These are phyloP conservation scores for Acanthosepion lycidas DNA, from an alignment of 2,888 invertebrate genomes.

Conservation along the genomic window DNA sequence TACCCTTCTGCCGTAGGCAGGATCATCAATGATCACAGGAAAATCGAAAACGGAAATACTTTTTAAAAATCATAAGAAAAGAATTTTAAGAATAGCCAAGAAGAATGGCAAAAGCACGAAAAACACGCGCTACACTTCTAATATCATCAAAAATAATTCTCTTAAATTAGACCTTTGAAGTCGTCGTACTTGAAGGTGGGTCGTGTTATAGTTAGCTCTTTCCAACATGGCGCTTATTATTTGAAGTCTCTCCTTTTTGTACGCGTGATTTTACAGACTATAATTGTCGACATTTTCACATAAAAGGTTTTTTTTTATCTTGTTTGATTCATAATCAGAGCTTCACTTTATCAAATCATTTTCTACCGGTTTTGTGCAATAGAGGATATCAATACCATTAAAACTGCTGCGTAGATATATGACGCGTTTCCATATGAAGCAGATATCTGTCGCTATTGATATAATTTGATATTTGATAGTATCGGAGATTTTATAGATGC, in stretches of 20 bases:
- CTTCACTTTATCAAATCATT: neutral
- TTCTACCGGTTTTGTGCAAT: neutral
- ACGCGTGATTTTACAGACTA: neutral
- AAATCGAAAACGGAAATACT: too few relatives aligned
- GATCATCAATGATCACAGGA: too few relatives aligned
- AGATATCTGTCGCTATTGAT: neutral
- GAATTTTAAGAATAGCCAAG: neutral
- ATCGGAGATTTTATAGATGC: neutral
- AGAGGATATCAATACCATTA: neutral
- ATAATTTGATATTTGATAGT: neutral
- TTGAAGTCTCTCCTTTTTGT: neutral
- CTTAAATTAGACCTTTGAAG: too few relatives aligned
- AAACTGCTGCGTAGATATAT: neutral
- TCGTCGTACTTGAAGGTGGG: too few relatives aligned
- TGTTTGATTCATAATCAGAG: neutral
- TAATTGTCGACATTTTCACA: neutral
- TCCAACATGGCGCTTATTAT: too few relatives aligned
- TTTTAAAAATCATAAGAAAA: neutral
- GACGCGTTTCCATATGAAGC: neutral
- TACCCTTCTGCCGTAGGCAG: too few relatives aligned
- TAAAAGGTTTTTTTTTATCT: neutral
- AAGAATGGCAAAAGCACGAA: neutral
- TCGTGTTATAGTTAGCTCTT: too few relatives aligned
- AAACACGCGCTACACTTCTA: neutral
- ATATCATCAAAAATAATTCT: conserved; percentile 15